Conservation (phyloP, 2,888 invertebrate species). For the Thecophora atra region DNA sequence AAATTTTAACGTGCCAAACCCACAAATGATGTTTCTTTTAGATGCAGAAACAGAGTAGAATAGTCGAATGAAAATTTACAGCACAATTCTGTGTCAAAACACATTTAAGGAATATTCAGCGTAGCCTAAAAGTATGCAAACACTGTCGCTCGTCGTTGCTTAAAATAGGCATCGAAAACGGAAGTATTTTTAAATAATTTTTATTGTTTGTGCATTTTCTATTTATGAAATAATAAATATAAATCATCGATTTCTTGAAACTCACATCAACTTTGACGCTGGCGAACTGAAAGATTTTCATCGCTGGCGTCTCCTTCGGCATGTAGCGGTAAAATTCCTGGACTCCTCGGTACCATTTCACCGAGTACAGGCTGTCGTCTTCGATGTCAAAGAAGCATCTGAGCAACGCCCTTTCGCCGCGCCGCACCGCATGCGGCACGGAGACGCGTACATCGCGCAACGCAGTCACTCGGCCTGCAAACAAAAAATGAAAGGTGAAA, state of each 20-base stretch:
- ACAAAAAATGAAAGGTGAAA: not conserved
- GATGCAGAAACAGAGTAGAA: too few relatives aligned
- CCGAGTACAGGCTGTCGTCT: slow-evolving; percentile 80
- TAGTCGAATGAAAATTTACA: too few relatives aligned
- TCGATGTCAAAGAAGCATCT: slow-evolving; percentile 82
- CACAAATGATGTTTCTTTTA: too few relatives aligned
- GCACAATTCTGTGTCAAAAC: too few relatives aligned
- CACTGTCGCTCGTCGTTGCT: too few relatives aligned
- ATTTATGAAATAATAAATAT: too few relatives aligned
- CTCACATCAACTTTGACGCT: slow-evolving; percentile 82
- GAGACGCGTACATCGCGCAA: slow-evolving; percentile 70
- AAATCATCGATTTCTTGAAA: too few relatives aligned
- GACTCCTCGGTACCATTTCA: slow-evolving; percentile 86
- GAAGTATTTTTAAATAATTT: not conserved
- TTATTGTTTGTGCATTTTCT: not conserved
- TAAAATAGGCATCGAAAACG: too few relatives aligned
- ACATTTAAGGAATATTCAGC: too few relatives aligned
- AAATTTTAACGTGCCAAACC: not conserved
- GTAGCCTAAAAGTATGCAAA: too few relatives aligned
- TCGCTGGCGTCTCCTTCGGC: slow-evolving; percentile 76
- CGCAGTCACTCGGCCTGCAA: not conserved
- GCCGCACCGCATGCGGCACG: slow-evolving; percentile 74
- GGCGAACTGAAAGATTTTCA: slow-evolving; percentile 73
- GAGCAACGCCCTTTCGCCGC: slow-evolving; percentile 73
- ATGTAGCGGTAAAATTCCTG: slow-evolving; percentile 86